These are phyloP conservation scores for Drosophila koepferae DNA, from an alignment of 2,888 invertebrate genomes.

Conservation along the genomic window DNA sequence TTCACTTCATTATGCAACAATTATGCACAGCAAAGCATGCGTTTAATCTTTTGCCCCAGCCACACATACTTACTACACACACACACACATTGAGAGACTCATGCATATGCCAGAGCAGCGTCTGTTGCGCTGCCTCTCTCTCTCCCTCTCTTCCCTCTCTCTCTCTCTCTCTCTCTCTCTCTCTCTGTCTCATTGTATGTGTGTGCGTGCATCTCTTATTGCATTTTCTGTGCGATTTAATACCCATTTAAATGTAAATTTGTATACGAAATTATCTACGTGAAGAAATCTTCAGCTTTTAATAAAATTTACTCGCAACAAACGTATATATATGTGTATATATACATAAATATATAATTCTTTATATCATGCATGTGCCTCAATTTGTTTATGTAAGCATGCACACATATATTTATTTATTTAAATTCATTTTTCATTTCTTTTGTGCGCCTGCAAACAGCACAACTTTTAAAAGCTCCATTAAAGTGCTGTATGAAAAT, in stretches of 20 bases:
- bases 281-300: slow-evolving; percentile 74
- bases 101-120: slow-evolving; percentile 34
- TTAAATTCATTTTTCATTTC: not conserved
- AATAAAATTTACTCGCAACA: slow-evolving; percentile 60
- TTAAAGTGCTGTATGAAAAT: slow-evolving; percentile 2
- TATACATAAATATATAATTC: not conserved
- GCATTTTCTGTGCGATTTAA: slow-evolving; percentile 76
- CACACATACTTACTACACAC: slow-evolving; percentile 28
- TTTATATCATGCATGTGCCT: not conserved
- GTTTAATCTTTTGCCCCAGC: slow-evolving; percentile 77
- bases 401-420: slow-evolving; percentile 1
- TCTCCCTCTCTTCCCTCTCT: not conserved
- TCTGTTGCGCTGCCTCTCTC: slow-evolving; percentile 10
- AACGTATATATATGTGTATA: slow-evolving; percentile 1
- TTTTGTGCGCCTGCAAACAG: slow-evolving; percentile 10
- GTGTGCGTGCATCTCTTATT: slow-evolving; percentile 30
- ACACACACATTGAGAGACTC: not conserved
- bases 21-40: slow-evolving; percentile 80
- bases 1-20: slow-evolving; percentile 81
- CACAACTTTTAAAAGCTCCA: not conserved
- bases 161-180: not conserved
- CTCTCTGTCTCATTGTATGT: too few relatives aligned
- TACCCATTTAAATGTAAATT: slow-evolving; percentile 76
- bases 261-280: slow-evolving; percentile 72
- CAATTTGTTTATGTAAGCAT: slow-evolving; percentile 3